Conservation (phyloP, 1,140 invertebrate species). For the Drusus annulatus region DNA sequence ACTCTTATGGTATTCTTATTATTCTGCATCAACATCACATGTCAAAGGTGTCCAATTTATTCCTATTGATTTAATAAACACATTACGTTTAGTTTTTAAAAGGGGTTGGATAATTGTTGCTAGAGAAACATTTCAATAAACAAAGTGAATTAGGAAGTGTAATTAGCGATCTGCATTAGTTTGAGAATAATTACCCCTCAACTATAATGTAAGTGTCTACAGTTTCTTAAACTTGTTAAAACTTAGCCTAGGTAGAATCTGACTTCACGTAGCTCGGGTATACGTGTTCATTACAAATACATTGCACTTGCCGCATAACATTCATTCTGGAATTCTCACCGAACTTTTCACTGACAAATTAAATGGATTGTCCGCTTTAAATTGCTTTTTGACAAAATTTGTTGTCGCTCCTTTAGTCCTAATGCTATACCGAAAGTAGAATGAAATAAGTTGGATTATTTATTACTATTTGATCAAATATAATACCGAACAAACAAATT, state of each 20-base stretch:
- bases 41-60: no score
- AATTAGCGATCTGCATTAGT: conserved; percentile 29
- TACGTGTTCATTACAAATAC: conserved; percentile 49
- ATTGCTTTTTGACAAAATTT: conserved; percentile 25
- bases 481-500: no score
- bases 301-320: conserved; percentile 56
- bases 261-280: conserved; percentile 29
- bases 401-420: not conserved
- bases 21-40: no score
- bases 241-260: conserved; percentile 46
- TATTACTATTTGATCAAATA: no score
- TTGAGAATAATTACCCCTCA: conserved; percentile 50
- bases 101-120: not conserved
- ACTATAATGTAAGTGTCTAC: conserved; percentile 49
- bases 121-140: not conserved
- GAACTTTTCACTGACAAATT: conserved; percentile 23
- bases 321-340: conserved; percentile 40
- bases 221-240: conserved; percentile 56
- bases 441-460: no score
- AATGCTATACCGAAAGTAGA: no score
- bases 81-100: no score
- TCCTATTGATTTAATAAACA: no score
- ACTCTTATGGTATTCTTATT: no score
- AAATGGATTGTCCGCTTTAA: conserved; percentile 23
- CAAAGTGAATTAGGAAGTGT: conserved; percentile 10